These are phyloP conservation scores for Laticauda laticaudata DNA, from an alignment of 2,113 vertebrate genomes.

Conservation along the genomic window DNA sequence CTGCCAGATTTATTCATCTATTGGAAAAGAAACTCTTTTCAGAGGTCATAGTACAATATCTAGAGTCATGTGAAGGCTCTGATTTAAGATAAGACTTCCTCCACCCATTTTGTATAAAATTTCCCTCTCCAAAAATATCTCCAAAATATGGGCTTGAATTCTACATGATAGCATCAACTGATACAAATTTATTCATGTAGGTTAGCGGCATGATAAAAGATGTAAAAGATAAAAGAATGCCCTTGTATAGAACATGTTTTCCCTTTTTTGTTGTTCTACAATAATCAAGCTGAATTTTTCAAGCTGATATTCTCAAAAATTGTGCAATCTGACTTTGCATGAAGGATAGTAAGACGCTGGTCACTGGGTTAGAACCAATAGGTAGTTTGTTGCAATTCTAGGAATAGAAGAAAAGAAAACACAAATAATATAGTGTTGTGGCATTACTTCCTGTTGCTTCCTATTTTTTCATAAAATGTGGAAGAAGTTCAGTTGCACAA, in stretches of 20 bases:
- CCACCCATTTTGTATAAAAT: not conserved
- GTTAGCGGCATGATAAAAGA: not conserved
- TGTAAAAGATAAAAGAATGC: not conserved
- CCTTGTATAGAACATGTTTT: not conserved
- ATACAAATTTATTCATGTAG: not conserved
- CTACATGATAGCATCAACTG: not conserved
- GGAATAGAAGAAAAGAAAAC: not conserved
- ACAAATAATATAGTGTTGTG: no score
- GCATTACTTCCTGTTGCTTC: not conserved
- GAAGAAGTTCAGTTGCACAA: not conserved
- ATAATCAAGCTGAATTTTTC: not conserved
- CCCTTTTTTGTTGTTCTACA: not conserved
- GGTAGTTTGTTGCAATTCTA: not conserved
- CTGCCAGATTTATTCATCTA: slow-evolving; percentile 34
- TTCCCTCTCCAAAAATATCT: not conserved
- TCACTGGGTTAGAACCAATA: not conserved
- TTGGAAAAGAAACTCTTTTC: slow-evolving; percentile 37
- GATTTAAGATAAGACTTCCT: slow-evolving; percentile 37
- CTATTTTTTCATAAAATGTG: not conserved
- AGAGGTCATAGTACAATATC: slow-evolving; percentile 39
- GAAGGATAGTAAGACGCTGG: not conserved
- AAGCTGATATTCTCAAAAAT: not conserved
- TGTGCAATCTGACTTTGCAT: not conserved
- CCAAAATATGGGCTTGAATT: slow-evolving; percentile 9
- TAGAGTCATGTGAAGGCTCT: slow-evolving; percentile 6